Conservation (phyloP, 2,888 invertebrate species). For the Epirrhoe tristata region DNA sequence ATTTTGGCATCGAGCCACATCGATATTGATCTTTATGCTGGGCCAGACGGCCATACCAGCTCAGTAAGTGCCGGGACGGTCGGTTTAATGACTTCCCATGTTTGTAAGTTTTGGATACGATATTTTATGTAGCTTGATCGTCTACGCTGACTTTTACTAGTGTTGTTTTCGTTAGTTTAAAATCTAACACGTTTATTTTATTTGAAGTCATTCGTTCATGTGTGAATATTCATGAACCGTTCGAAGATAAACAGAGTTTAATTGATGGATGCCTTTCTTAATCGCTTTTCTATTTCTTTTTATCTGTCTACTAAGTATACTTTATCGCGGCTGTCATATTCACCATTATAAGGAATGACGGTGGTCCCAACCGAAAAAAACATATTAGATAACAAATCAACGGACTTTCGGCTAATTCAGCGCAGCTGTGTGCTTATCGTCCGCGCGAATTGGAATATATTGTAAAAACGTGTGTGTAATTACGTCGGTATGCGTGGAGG, state of each 20-base stretch:
- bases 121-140: constrained; percentile 71
- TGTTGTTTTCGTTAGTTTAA: constrained; percentile 59
- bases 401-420: constrained; percentile 63
- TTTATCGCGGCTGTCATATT: constrained; percentile 57
- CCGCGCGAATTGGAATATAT: constrained; percentile 70
- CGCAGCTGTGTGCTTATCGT: constrained; percentile 75
- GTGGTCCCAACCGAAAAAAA: constrained; percentile 56
- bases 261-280: constrained; percentile 42
- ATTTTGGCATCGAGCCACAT: constrained; percentile 82
- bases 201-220: constrained; percentile 40
- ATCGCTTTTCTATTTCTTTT: constrained; percentile 36
- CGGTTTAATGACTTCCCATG: constrained; percentile 83
- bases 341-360: constrained; percentile 46
- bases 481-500: constrained; percentile 79
- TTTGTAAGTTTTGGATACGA: constrained; percentile 74
- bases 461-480: constrained; percentile 76
- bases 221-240: constrained; percentile 43
- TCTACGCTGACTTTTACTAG: constrained; percentile 64
- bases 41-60: constrained; percentile 80
- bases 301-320: constrained; percentile 43
- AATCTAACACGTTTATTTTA: constrained; percentile 46
- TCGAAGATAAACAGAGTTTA: constrained; percentile 36
- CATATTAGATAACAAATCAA: constrained; percentile 60
- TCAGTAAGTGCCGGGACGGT: constrained; percentile 77
- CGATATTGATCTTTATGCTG: constrained; percentile 84